A percentile compares a stretch with the other conserved stretches of the same genome.
These are phyloP conservation scores for Cheilosia vulpina DNA, from an alignment of 2,888 invertebrate genomes.

Conservation along the genomic window DNA sequence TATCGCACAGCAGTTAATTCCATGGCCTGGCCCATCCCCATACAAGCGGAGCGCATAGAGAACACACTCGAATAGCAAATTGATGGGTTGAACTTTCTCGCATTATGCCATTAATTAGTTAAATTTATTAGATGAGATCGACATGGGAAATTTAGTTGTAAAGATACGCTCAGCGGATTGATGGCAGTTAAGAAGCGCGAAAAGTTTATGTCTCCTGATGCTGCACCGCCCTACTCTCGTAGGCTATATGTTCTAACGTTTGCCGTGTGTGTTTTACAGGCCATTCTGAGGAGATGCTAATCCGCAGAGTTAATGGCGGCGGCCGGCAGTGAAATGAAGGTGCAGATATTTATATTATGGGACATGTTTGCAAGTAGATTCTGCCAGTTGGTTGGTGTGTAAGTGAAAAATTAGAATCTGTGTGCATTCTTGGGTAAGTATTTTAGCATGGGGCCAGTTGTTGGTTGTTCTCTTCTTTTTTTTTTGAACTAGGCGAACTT, in stretches of 20 bases:
- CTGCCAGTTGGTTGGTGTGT: slow-evolving; percentile 23
- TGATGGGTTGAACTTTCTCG: slow-evolving; percentile 75
- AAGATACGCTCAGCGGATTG: slow-evolving; percentile 70
- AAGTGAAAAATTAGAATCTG: too few species aligned
- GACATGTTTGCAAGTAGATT: slow-evolving; percentile 43
- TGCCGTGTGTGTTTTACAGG: slow-evolving; percentile 65
- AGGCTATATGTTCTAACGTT: slow-evolving; percentile 7
- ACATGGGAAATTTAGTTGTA: slow-evolving; percentile 75
- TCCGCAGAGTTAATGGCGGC: slow-evolving; percentile 57
- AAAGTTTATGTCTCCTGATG: slow-evolving; percentile 32
- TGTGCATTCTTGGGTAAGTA: too few species aligned
- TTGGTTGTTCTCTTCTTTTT: too few species aligned
- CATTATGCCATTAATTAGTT: slow-evolving; percentile 83
- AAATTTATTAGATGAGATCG: slow-evolving; percentile 82
- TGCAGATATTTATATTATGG: slow-evolving; percentile 62
- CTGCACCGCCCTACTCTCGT: background rate
- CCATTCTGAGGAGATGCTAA: slow-evolving; percentile 68
- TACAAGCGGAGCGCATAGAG: slow-evolving; percentile 25
- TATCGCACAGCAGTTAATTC: slow-evolving; percentile 69
- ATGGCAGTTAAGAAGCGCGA: slow-evolving; percentile 59
- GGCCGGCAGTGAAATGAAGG: slow-evolving; percentile 38
- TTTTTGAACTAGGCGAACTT: too few species aligned
- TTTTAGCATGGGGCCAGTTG: too few species aligned
- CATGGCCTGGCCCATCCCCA: slow-evolving; percentile 42
- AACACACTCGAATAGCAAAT: slow-evolving; percentile 67